Base-by-base conservation (phyloP, 2,888 invertebrate genomes). In the Arctia plantaginis region DNA sequence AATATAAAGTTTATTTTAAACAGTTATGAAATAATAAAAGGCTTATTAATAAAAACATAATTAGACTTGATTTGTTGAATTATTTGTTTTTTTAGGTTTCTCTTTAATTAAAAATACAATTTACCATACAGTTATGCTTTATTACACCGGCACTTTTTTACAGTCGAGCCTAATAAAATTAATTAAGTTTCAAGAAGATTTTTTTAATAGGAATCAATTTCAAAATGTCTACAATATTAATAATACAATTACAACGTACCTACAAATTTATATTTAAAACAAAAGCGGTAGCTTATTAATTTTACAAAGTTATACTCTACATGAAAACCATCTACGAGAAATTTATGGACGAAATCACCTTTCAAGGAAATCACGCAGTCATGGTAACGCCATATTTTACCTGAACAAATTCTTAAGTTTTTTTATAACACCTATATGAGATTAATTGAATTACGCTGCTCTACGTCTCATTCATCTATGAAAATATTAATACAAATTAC, bases 341-440 rank as follows among this genome's bases (percentile, higher is more conserved):
- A 33, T 51, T 30, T 35, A 33, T 33, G 30, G 18, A 51, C 51
- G 18, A 30, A 51, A 20, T n/a, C 33, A 23, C 47, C 20, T 47
- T 67, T 51, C 47, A 12, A 44, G 20, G 30, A 68, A 51, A 68
- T 20, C 44, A n/a, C 47, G 44, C 44, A 66, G 66, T 66, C 66
- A 66, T 20, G 41, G 41, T 66, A 30, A 10, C 41, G 18, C 27
- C 66, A 66, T 51, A 23, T 68, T 68, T 51, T 23, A 68, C 68
- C 33, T n/a, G 33, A 47, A 51, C 51, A 2, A 68, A 35, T 51
- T 68, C 68, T 51, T 68, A 51, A 68, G 33, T 0, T 51, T 33
- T 30, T 68, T 68, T 33, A 51, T 47, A 68, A 44, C 30, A 33
- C 12, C 59, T 51, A 12, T 47, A 15, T 23, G 33, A 47, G 30